Evolutionary conservation across 1,140 invertebrate species (phyloP), one percentile per base, ranked within the genome.

Genomic region (Araneus ventricosus): DNA sequence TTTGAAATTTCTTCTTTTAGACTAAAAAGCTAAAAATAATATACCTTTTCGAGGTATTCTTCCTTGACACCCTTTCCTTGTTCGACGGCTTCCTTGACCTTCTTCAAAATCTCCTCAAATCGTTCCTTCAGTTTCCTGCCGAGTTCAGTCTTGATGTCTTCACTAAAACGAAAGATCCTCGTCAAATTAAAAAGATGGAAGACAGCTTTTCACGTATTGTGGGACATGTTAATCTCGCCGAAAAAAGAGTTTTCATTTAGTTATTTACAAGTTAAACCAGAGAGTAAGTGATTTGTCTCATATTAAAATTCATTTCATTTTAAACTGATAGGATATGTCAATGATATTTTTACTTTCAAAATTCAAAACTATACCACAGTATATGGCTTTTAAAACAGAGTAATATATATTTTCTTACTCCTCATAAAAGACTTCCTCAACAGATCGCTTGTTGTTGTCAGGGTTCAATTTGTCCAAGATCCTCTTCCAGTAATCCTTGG

Each of bases 51-150:
- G 2, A 93, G 34, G 1, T 20, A 24, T 4, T 93, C 82, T 39
- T 93, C 79, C 27, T 37, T 57, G 87, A 93, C 27, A n/a, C 6
- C 34, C 41, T 93, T 93, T 82, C 92, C 92, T 4, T 90, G 59
- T 24, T 93, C 93, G 27, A 93, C 39, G 45, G 93, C 80, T 37
- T 93, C 93, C 79, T 93, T 93, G 24, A 93, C 45, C 57, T 91
- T 93, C 20, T 90, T 37, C 52, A 91, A n/a, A 30, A 93, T 52
- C 8, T 93, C 52, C 10, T 93, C 93, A 17, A 91, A 61, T 14
- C 24, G 30, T n/a, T 93, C 89, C 57, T 61, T 90, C 59, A 93
- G 24, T 24, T 70, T 79, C 39, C 88, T 88, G 1, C 70, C 85
- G 3, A 93, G 84, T 61, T 93, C 92, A 39, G 90, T 92, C 90